Percentiles rank a stretch among this genome's conserved stretches.
Evolutionary conservation across 2,113 vertebrate species (phyloP).

Genomic region (Guaruba guarouba): DNA sequence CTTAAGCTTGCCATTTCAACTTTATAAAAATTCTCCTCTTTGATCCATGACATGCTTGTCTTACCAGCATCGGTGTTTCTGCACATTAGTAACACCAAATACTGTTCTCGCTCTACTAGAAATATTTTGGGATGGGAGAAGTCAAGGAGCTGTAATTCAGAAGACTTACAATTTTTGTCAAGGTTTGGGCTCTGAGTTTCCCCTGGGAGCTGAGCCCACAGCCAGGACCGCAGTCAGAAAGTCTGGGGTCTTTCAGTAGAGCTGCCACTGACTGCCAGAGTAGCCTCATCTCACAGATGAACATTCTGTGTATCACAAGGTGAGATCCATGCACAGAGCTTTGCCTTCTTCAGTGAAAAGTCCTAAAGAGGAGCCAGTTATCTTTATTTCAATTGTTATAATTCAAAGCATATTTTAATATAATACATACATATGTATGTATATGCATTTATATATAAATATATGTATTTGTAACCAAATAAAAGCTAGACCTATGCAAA

Average conservation of each 20-base stretch:
- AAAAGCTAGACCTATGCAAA: conserved; percentile 58
- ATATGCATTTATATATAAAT: not conserved
- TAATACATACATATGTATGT: not conserved
- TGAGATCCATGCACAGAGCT: not conserved
- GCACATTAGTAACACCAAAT: not conserved
- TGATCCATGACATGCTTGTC: not conserved
- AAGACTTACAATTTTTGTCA: not conserved
- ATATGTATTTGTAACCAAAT: conserved; percentile 40
- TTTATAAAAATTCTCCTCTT: not conserved
- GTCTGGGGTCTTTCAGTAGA: not conserved
- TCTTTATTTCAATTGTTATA: not conserved
- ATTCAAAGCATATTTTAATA: conserved; percentile 19
- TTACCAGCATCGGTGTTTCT: not conserved
- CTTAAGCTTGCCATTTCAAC: not conserved
- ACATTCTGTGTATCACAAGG: not conserved
- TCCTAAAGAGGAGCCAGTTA: not conserved
- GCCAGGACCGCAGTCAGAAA: not conserved
- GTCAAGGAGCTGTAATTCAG: not conserved
- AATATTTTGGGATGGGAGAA: not conserved
- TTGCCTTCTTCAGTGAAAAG: not conserved
- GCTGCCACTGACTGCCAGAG: accelerated
- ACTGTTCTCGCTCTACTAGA: not conserved
- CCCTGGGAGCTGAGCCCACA: not conserved
- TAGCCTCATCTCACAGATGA: not conserved
- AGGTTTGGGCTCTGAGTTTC: not conserved